A percentile compares a stretch with the other conserved stretches of the same genome.
phyloP scores from a whole-genome alignment of 2,797 vertebrate genomes.

The Sebastes jordani region DNA sequence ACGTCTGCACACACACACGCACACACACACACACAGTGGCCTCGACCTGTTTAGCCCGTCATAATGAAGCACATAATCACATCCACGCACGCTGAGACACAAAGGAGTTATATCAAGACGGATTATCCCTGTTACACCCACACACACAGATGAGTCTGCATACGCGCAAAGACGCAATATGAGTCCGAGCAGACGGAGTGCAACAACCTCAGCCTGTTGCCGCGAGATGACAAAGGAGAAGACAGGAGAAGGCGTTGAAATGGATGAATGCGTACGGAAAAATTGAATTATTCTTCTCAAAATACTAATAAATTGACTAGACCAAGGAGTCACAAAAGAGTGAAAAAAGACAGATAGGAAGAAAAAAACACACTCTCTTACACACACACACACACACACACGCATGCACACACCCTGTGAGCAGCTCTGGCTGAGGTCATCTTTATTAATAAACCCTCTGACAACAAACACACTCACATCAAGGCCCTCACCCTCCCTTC shows the following conservation, averaged over 20 bases:
- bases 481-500: slow-evolving; percentile 54
- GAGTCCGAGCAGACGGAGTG: slow-evolving; percentile 21
- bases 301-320: slow-evolving; percentile 36
- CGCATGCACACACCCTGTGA: not conserved
- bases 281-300: not conserved
- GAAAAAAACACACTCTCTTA: too few relatives aligned
- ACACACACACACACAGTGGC: slow-evolving; percentile 12
- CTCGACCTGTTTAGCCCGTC: slow-evolving; percentile 50
- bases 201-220: slow-evolving; percentile 10
- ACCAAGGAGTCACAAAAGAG: slow-evolving; percentile 17
- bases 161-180: slow-evolving; percentile 17
- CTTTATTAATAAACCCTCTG: slow-evolving; percentile 84
- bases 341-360: not conserved
- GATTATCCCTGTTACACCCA: slow-evolving; percentile 60
- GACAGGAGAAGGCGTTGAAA: not conserved
- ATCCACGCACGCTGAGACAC: slow-evolving; percentile 62
- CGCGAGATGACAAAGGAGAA: slow-evolving; percentile 7
- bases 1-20: slow-evolving; percentile 32
- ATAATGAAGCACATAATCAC: slow-evolving; percentile 70
- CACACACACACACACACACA: not conserved
- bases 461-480: slow-evolving; percentile 78
- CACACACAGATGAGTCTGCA: slow-evolving; percentile 12
- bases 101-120: slow-evolving; percentile 65
- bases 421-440: slow-evolving; percentile 77
- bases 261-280: slow-evolving; percentile 6